Evolutionary conservation across 1,140 invertebrate species (phyloP), one percentile per base, ranked within the genome.

Genomic region (Drosophila triauraria): DNA sequence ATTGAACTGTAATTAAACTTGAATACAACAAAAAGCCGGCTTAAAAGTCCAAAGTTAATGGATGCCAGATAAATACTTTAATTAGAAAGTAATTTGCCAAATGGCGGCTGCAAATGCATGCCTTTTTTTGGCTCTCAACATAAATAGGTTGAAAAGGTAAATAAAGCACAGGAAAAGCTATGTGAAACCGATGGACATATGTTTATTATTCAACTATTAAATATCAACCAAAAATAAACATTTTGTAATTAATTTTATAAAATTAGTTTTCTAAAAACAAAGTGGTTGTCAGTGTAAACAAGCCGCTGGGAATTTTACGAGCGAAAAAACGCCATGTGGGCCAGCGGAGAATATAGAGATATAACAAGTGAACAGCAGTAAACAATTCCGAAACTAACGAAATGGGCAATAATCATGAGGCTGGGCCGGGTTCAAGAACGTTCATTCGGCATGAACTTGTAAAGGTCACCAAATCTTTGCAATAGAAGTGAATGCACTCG

Each of bases 401-500:
- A 71, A 57, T 50, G 42, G 50, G 44, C 15, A 50, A 40, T 32
- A 35, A 44, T 65, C 25, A 56, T 47, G n/a, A 43, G 44, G 47
- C 65, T 30, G 50, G 0, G 38, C 32, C 1, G 54, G 54, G 83
- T 87, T 87, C 84, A 88, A 87, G 83, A 71, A 87, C 83, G 83
- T 87, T 84, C 84, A 56, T 83, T 80, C 48, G 72, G 46, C 77
- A 56, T 88, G 83, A 87, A 87, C 83, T 87, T 87, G 83, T 51
- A 80, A 83, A 87, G 83, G 80, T 82, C 84, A 71, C 67, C 20
- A 67, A 81, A 65, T 79, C 42, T 63, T 38, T 25, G 84, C 60
- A 81, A 80, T 87, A 87, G 83, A 87, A 75, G 77, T 78, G 64
- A 88, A 88, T 87, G 83, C 83, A 87, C 76, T 77, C 83, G 27